These are phyloP conservation scores for Chaetops frenatus DNA, from an alignment of 2,113 vertebrate species.

Conservation along the genomic window DNA sequence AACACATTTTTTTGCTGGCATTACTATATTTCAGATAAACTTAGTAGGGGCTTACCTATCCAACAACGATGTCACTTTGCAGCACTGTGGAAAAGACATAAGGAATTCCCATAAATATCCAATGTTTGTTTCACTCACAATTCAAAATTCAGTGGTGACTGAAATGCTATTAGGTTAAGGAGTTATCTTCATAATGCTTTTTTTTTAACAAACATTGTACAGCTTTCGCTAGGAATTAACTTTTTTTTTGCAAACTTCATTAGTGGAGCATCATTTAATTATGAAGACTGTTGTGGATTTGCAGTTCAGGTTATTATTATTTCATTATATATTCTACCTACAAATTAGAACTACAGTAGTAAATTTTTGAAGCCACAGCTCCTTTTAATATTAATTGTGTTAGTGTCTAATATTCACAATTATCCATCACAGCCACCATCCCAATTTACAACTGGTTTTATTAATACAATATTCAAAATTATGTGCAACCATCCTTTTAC, in stretches of 20 bases:
- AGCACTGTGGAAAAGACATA: not conserved
- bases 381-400: conserved; percentile 1
- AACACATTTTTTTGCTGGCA: not conserved
- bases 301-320: conserved; percentile 23
- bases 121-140: not conserved
- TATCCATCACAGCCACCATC: not conserved
- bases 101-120: not conserved
- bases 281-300: conserved; percentile 21
- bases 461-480: not conserved
- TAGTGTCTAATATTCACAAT: conserved; percentile 2
- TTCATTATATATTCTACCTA: conserved; percentile 23
- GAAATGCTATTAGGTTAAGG: not conserved
- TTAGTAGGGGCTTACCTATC: not conserved
- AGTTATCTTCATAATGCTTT: not conserved
- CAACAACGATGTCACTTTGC: not conserved
- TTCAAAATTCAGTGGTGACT: not conserved
- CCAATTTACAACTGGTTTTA: conserved; percentile 14
- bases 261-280: conserved; percentile 34
- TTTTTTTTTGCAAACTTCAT: conserved; percentile 49
- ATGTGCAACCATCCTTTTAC: not conserved
- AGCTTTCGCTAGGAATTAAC: not conserved
- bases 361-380: not conserved
- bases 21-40: not conserved
- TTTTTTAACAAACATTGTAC: not conserved
- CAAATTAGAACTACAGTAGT: conserved; percentile 9